phyloP scores from a whole-genome alignment of 2,888 invertebrate species.

The Macrophya alboannulata region DNA sequence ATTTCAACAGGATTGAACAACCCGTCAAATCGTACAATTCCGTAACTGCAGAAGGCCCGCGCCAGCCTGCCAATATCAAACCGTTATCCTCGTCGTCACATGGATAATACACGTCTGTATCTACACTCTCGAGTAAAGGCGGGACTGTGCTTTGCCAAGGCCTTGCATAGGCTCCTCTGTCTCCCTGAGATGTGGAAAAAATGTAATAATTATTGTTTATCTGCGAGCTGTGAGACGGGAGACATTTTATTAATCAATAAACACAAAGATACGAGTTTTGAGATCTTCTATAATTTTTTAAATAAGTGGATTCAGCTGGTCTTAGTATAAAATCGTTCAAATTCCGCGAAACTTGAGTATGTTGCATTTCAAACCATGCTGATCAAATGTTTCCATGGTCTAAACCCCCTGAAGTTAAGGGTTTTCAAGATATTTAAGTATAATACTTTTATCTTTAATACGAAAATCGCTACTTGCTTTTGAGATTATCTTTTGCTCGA shows the following conservation, averaged over 20 bases:
- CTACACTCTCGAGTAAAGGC: slow-evolving; percentile 83
- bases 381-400: too few species aligned
- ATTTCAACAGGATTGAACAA: slow-evolving; percentile 88
- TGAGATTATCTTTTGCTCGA: slow-evolving; percentile 89
- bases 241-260: slow-evolving; percentile 38
- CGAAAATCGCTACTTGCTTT: slow-evolving; percentile 80
- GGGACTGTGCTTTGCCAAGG: slow-evolving; percentile 91
- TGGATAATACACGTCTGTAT: slow-evolving; percentile 86
- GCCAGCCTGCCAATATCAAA: slow-evolving; percentile 89
- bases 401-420: too few species aligned
- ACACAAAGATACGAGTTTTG: not conserved
- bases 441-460: slow-evolving; percentile 62
- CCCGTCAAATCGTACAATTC: slow-evolving; percentile 85
- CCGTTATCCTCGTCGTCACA: slow-evolving; percentile 93
- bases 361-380: too few species aligned
- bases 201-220: slow-evolving; percentile 55
- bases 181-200: slow-evolving; percentile 76
- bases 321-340: too few species aligned
- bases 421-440: too few species aligned
- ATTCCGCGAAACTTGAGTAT: too few species aligned
- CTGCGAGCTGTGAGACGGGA: slow-evolving; percentile 2
- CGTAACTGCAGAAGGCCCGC: slow-evolving; percentile 87
- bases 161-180: slow-evolving; percentile 83
- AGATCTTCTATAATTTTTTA: slow-evolving; percentile 20
- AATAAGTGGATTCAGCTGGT: not conserved